phyloP scores from a whole-genome alignment of 1,140 invertebrate species.

The Copidosoma floridanum region DNA sequence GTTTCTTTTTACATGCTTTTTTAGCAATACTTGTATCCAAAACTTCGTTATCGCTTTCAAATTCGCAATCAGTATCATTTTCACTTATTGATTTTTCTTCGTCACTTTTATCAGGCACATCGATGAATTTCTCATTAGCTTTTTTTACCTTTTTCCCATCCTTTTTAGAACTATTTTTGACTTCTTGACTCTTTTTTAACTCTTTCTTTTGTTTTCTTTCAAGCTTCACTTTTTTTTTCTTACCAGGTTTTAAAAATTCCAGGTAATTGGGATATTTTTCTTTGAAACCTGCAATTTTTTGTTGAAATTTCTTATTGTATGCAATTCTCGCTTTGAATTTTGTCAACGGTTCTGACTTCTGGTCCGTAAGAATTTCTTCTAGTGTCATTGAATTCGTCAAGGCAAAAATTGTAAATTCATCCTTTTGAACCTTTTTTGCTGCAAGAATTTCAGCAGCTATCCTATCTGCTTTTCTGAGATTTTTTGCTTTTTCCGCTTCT shows the following conservation, averaged over 20 bases:
- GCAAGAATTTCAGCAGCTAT: slow-evolving; percentile 38
- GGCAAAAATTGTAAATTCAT: slow-evolving; percentile 46
- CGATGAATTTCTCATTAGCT: no score
- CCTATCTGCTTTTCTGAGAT: slow-evolving; percentile 37
- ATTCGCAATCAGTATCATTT: not conserved
- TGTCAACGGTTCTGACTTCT: slow-evolving; percentile 16
- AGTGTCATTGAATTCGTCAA: slow-evolving; percentile 32
- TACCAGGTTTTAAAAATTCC: slow-evolving; percentile 27
- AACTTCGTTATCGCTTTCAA: no score
- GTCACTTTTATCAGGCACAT: not conserved
- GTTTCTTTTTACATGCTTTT: no score
- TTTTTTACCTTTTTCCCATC: slow-evolving; percentile 9
- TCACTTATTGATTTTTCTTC: not conserved
- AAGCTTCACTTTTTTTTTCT: slow-evolving; percentile 29
- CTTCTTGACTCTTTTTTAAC: slow-evolving; percentile 1
- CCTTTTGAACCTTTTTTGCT: slow-evolving; percentile 44
- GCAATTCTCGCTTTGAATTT: slow-evolving; percentile 38
- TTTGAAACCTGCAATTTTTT: slow-evolving; percentile 39
- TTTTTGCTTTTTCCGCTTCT: slow-evolving; percentile 40
- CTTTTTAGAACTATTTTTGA: slow-evolving; percentile 2
- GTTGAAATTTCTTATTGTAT: slow-evolving; percentile 34
- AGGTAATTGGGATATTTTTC: slow-evolving; percentile 45
- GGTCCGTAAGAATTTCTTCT: slow-evolving; percentile 36
- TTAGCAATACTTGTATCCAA: no score
- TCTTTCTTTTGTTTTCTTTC: slow-evolving; percentile 28